These are phyloP conservation scores for Phrixothrix hirtus DNA, from an alignment of 2,888 invertebrate genomes.

Conservation along the genomic window DNA sequence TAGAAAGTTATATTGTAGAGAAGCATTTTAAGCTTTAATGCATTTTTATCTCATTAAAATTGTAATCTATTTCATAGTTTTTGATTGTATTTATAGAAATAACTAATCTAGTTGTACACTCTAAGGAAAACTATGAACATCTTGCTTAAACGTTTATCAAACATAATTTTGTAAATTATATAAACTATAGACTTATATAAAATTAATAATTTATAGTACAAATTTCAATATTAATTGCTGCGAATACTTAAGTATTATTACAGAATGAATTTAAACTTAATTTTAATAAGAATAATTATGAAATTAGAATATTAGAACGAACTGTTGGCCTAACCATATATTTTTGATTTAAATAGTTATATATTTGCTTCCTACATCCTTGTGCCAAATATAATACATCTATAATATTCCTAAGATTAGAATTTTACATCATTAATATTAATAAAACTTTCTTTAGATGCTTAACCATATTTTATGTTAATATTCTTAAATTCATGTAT, in stretches of 20 bases:
- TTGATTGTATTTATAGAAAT: slow-evolving; percentile 10
- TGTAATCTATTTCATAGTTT: slow-evolving; percentile 16
- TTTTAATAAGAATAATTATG: no score
- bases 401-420: background rate
- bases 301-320: slow-evolving; percentile 15
- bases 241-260: no score
- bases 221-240: slow-evolving; percentile 6
- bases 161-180: background rate
- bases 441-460: slow-evolving; percentile 29
- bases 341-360: background rate
- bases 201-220: slow-evolving; percentile 15
- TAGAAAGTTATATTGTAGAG: background rate
- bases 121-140: background rate
- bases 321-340: slow-evolving; percentile 16
- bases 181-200: background rate
- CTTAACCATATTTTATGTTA: slow-evolving; percentile 38
- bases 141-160: background rate
- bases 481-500: slow-evolving; percentile 41
- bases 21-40: slow-evolving; percentile 15
- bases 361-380: background rate
- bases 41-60: slow-evolving; percentile 7
- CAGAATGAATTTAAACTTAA: slow-evolving; percentile 7
- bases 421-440: slow-evolving; percentile 24
- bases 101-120: slow-evolving; percentile 7
- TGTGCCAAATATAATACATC: background rate